Conservation (phyloP, 2,888 invertebrate species). For the Drosophila koepferae region DNA sequence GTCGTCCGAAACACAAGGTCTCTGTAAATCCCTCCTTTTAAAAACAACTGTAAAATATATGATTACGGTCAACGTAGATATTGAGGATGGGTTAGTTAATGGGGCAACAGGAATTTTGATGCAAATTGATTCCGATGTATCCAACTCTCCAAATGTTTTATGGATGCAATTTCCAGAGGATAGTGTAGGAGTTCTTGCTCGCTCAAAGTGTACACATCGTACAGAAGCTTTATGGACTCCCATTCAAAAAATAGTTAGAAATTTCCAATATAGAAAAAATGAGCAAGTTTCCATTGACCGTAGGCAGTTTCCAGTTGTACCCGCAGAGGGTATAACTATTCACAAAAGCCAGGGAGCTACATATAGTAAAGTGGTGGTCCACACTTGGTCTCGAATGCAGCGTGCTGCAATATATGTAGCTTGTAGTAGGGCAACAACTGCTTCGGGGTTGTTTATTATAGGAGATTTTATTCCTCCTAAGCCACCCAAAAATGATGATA, state of each 20-base stretch:
- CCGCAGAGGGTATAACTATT: neutral
- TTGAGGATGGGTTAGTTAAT: neutral
- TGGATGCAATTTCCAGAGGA: neutral
- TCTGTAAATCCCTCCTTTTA: neutral
- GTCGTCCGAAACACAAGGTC: neutral
- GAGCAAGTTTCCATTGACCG: neutral
- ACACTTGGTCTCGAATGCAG: neutral
- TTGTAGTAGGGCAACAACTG: neutral
- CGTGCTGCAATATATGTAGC: neutral
- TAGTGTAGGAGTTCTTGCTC: neutral
- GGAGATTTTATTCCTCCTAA: neutral
- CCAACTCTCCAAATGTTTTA: neutral
- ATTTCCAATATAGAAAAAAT: neutral
- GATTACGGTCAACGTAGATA: neutral
- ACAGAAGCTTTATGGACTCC: neutral
- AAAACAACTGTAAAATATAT: neutral
- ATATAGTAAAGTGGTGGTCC: neutral
- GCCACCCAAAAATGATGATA: neutral
- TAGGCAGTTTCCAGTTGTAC: neutral
- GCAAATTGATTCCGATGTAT: neutral
- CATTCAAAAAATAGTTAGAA: neutral
- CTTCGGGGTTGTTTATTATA: neutral
- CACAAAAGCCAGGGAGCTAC: neutral
- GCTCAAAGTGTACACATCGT: conserved; percentile 1
- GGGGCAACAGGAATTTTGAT: neutral